These are phyloP conservation scores for Artibeus jamaicensis DNA, from an alignment of 2,797 vertebrate species.

Conservation along the genomic window DNA sequence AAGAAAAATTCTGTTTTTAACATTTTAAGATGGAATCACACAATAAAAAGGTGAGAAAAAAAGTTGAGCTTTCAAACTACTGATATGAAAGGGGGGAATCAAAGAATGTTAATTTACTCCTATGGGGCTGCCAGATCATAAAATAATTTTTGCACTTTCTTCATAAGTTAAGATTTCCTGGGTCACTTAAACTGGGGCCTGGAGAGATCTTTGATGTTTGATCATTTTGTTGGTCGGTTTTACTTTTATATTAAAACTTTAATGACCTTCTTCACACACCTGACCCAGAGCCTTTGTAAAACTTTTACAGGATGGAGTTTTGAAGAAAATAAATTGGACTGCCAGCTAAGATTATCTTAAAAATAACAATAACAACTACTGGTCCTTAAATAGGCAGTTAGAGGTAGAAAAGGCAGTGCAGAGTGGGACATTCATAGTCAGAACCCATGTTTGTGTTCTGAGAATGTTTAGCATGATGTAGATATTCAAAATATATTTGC, in stretches of 20 bases:
- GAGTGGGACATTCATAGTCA: neutral
- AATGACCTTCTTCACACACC: constrained; percentile 61
- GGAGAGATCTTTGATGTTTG: constrained; percentile 60
- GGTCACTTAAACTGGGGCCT: constrained; percentile 52
- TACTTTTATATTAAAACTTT: constrained; percentile 29
- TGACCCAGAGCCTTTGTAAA: constrained; percentile 59
- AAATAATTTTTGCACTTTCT: constrained; percentile 50
- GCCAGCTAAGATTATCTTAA: constrained; percentile 61
- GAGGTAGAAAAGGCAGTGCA: neutral
- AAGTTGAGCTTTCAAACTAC: constrained; percentile 9
- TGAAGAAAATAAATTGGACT: constrained; percentile 65
- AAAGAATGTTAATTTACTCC: constrained; percentile 31
- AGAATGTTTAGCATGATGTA: neutral
- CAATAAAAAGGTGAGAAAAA: neutral
- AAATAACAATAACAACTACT: constrained; percentile 24
- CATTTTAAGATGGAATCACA: constrained; percentile 26
- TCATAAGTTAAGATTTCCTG: constrained; percentile 47
- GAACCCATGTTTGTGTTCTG: neutral
- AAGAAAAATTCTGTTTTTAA: neutral
- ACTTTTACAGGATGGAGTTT: constrained; percentile 61
- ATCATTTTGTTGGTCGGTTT: constrained; percentile 63
- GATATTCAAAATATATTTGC: neutral
- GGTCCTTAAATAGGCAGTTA: neutral
- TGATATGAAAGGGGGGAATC: neutral
- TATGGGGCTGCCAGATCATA: neutral